A percentile compares a stretch with the other conserved stretches of the same genome.
phyloP scores from a whole-genome alignment of 2,888 invertebrate species.

The Pediacus dermestoides region DNA sequence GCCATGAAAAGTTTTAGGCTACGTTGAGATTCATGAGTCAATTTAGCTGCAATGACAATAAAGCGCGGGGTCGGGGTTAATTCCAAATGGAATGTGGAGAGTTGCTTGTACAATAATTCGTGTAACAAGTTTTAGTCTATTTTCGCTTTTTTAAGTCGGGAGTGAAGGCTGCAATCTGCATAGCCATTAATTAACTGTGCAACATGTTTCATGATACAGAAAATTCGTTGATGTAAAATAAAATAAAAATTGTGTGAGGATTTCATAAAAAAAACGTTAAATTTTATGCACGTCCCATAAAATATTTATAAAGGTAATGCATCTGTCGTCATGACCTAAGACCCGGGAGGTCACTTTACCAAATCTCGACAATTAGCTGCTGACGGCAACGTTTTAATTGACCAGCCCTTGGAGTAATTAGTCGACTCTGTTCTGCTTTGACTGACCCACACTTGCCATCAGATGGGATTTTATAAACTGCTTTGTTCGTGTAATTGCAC shows the following conservation, averaged over 20 bases:
- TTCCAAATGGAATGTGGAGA: slow-evolving; percentile 34
- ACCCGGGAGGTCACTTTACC: slow-evolving; percentile 34
- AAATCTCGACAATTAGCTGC: slow-evolving; percentile 36
- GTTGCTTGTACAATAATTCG: slow-evolving; percentile 14
- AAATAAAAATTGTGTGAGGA: no score
- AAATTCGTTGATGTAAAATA: no score
- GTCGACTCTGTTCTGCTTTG: slow-evolving; percentile 29
- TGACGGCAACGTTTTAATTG: slow-evolving; percentile 36
- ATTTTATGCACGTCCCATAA: no score
- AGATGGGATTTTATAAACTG: slow-evolving; percentile 37
- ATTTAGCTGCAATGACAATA: slow-evolving; percentile 47
- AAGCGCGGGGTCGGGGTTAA: slow-evolving; percentile 37
- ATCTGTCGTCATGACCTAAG: slow-evolving; percentile 32
- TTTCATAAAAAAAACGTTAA: no score
- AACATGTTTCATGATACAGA: no score
- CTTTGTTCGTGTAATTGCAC: slow-evolving; percentile 28
- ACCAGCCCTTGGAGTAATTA: slow-evolving; percentile 41
- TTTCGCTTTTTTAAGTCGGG: no score
- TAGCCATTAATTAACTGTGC: no score
- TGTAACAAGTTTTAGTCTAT: slow-evolving; percentile 15
- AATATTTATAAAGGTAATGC: no score
- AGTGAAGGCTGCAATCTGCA: no score
- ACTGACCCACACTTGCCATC: slow-evolving; percentile 28
- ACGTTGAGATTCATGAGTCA: slow-evolving; percentile 47
- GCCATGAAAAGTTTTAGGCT: slow-evolving; percentile 31